Percentiles rank a stretch among this genome's conserved stretches.
Evolutionary conservation across 1,140 invertebrate genomes (phyloP).

Genomic region (Zaprionus africanus): DNA sequence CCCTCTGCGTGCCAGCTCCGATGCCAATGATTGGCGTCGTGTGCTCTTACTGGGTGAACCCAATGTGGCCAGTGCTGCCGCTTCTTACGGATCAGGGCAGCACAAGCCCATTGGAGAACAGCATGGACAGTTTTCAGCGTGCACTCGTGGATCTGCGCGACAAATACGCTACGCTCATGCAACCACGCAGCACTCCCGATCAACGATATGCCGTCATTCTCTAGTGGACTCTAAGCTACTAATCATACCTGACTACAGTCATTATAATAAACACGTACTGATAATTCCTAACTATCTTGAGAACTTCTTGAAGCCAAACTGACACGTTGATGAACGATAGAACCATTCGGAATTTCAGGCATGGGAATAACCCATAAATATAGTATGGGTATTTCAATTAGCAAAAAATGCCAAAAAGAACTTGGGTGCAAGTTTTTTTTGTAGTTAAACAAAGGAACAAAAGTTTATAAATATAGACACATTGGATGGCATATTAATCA

Average conservation of each 20-base stretch:
- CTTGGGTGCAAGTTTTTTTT: too few species aligned
- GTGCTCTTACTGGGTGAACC: conserved; percentile 61
- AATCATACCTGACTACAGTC: conserved; percentile 16
- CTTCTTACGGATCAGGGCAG: conserved; percentile 18
- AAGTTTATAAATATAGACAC: background rate
- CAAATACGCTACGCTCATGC: conserved; percentile 61
- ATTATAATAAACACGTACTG: conserved; percentile 64
- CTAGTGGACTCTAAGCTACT: conserved; percentile 16
- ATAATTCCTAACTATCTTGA: conserved; percentile 57
- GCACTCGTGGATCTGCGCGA: conserved; percentile 65
- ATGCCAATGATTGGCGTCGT: conserved; percentile 65
- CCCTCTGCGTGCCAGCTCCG: conserved; percentile 43
- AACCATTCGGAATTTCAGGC: background rate
- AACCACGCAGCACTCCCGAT: conserved; percentile 40
- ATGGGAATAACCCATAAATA: background rate
- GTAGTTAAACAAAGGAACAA: background rate
- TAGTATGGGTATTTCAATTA: background rate
- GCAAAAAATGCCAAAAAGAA: too few species aligned
- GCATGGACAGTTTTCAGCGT: conserved; percentile 68
- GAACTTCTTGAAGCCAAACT: background rate
- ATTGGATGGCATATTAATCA: background rate
- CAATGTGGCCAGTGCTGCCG: conserved; percentile 1
- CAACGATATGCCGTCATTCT: conserved; percentile 60
- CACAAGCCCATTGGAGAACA: conserved; percentile 53
- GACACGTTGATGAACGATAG: background rate